Base-by-base conservation (phyloP, 2,113 vertebrate species). In the Protobothrops flavoviridis region DNA sequence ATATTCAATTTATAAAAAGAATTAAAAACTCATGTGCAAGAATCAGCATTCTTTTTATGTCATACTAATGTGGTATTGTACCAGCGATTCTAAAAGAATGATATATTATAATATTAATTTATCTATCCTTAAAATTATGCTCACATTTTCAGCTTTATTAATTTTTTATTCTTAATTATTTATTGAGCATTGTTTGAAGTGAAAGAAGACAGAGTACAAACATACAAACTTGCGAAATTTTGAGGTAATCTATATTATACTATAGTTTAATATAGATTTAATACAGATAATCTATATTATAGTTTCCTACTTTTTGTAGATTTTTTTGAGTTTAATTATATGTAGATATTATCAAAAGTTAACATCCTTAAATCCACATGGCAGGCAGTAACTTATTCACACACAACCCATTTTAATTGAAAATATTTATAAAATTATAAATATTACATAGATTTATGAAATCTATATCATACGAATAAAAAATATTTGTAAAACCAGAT, bases 21-120 rank as follows among this genome's bases (percentile, higher is more conserved):
- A 95, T 93, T 93, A 92, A 92, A 94, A 94, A 55, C 23, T 23
- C 59, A 85, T 88, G 15, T 91, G 53, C 26, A 94, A 94, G 26
- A 93, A 94, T 57, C 87, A 59, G 89, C 92, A 92, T 2, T 94
- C 91, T 87, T n/a, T 64, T 56, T 85, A 29, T 95, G 23, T 92
- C 26, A 93, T 90, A 91, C 95, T 91, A 96, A 89, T 88, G 7
- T 90, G 93, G 92, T 52, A 74, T 92, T 92, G 8, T 88, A 45
- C 2, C 90, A 9, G 26, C 74, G 45, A 93, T 91, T 94, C 52
- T 45, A 93, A 74, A 23, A 23, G 39, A 91, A 88, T 86, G 2
- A 52, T 93, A 52, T 94, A 94, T 85, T 81, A 48, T 57, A n/a
- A 21, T 11, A 10, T 45, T 61, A 86, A 89, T 90, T 85, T 95